Evolutionary conservation across 1,140 invertebrate genomes (phyloP), one percentile per base, ranked within the genome.

Genomic region (Wasmannia auropunctata): DNA sequence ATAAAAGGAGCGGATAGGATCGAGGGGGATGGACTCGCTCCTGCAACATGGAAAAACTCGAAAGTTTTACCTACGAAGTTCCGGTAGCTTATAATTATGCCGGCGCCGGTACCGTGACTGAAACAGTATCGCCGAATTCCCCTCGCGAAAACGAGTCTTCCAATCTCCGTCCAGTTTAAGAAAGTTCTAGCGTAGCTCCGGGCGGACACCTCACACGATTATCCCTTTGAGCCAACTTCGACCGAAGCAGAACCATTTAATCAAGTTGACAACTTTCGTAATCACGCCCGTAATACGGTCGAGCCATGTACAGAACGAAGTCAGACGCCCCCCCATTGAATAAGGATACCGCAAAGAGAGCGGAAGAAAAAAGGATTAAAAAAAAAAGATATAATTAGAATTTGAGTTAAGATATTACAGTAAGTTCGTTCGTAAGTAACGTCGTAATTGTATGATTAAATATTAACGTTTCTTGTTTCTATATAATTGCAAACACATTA

Each of bases 201-300:
- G 86, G 88, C 87, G 79, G 89, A 90, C 90, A 90, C 90, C 90
- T 91, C 88, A 88, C 87, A 79, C 89, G 88, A 91, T 91, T 90
- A 91, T 85, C 90, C 90, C 89, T 91, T 91, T 91, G 90, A 91
- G 87, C 63, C 54, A 91, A 91, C 89, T 91, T 90, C 79, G 51
- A 74, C 62, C 79, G 76, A 90, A 72, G 90, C 89, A 87, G 89
- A 90, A 87, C 74, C 86, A 85, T 88, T 91, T 91, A 91, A 91
- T 91, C 90, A 91, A 91, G 86, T 90, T 90, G 89, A 91, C 90
- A 91, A 91, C 90, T 90, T 91, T 90, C 89, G 87, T 91, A 91
- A 91, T 91, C 89, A 90, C 89, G 87, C 67, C 58, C 51, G 84
- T 91, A 91, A 91, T 91, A 90, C 62, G 86, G 65, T 43, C 63